A percentile compares a stretch with the other conserved stretches of the same genome.
These are phyloP conservation scores for Drosophila multiciliata DNA, from an alignment of 2,888 invertebrate genomes.

Conservation along the genomic window DNA sequence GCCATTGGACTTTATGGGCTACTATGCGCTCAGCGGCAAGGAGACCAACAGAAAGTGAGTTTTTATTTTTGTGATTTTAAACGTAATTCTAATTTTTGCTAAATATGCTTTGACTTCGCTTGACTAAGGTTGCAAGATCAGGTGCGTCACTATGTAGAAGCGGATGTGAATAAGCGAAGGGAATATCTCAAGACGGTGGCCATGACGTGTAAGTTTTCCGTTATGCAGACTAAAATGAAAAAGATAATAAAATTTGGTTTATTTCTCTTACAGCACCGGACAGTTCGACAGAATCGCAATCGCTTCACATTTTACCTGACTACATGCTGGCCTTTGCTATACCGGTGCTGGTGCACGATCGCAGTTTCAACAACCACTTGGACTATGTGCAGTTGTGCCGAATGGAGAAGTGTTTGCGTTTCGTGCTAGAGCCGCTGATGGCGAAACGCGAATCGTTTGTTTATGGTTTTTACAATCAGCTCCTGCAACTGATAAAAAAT, in stretches of 20 bases:
- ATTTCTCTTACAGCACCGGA: conserved; percentile 67
- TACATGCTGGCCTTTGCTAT: conserved; percentile 99
- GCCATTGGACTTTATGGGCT: conserved; percentile 98
- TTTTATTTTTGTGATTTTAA: not conserved
- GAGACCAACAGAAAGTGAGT: conserved; percentile 92
- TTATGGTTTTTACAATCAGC: conserved; percentile 96
- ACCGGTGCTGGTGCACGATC: conserved; percentile 97
- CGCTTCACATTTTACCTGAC: conserved; percentile 96
- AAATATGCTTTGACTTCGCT: not conserved
- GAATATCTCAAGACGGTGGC: conserved; percentile 95
- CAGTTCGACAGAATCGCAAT: conserved; percentile 86
- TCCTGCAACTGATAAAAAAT: conserved; percentile 97
- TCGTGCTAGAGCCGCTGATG: conserved; percentile 96
- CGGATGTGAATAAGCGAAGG: conserved; percentile 94
- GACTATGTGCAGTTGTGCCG: conserved; percentile 91
- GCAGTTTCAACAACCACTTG: conserved; percentile 91
- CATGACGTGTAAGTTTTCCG: conserved; percentile 85
- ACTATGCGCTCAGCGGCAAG: conserved; percentile 95
- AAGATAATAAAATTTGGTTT: not conserved
- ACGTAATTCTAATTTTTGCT: not conserved
- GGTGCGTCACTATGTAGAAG: conserved; percentile 92
- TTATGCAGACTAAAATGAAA: not conserved
- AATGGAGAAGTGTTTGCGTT: conserved; percentile 95
- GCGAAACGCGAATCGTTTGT: conserved; percentile 97
- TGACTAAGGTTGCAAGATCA: conserved; percentile 82